Percentiles rank a stretch among this genome's conserved stretches.
Evolutionary conservation across 2,888 invertebrate species (phyloP).

Genomic region (Sesamia inferens): DNA sequence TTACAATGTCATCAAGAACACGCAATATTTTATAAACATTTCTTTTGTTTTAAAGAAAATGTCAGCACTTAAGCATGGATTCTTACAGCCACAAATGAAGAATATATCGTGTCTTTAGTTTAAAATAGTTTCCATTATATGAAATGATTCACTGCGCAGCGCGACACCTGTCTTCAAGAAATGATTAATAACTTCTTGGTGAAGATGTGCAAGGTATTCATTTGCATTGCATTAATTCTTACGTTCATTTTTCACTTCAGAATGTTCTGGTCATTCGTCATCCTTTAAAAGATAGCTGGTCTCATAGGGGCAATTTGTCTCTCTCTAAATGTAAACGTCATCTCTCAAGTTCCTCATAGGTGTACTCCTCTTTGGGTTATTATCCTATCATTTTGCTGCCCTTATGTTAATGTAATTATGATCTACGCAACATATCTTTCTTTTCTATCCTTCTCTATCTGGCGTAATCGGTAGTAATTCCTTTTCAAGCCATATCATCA

Average conservation of each 20-base stretch:
- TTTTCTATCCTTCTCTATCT: background rate
- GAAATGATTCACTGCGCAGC: conserved; percentile 18
- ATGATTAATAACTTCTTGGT: conserved; percentile 31
- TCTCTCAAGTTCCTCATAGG: background rate
- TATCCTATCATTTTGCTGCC: background rate
- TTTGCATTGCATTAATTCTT: conserved; percentile 26
- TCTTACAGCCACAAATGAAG: conserved; percentile 28
- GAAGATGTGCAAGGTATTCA: conserved; percentile 8
- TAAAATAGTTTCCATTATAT: conserved; percentile 17
- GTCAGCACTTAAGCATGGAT: conserved; percentile 7
- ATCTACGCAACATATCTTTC: background rate
- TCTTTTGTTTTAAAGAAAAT: conserved; percentile 27
- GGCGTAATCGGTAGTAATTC: background rate
- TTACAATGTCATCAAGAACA: background rate
- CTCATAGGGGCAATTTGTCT: conserved; percentile 15
- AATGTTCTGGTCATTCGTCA: background rate
- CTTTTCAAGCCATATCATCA: background rate
- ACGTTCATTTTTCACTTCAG: conserved; percentile 18
- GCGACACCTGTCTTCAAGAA: conserved; percentile 30
- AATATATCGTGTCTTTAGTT: conserved; percentile 14
- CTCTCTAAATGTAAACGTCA: background rate
- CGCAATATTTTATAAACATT: conserved; percentile 9
- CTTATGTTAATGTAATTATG: background rate
- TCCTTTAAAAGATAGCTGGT: background rate
- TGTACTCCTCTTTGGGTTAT: background rate